Evolutionary conservation across 1,140 invertebrate genomes (phyloP).

Genomic region (Pseudomyrmex cubaensis): DNA sequence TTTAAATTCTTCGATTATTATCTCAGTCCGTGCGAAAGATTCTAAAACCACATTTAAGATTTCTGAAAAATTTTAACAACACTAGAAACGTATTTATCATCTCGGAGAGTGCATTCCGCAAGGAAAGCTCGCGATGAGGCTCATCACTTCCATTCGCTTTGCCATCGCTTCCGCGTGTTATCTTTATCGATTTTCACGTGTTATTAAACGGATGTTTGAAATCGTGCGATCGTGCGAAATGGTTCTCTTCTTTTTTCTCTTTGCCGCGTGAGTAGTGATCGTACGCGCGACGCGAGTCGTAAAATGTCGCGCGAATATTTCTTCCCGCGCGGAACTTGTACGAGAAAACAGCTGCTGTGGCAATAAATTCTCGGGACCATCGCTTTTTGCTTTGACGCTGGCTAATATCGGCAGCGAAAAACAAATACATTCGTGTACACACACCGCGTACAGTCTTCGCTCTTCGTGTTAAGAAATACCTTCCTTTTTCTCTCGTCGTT

Average conservation of each 20-base stretch:
- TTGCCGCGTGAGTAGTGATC: background rate
- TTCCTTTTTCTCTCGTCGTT: background rate
- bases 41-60: background rate
- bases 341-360: constrained; percentile 27
- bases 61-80: background rate
- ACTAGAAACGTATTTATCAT: background rate
- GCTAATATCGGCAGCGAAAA: constrained; percentile 16
- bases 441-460: background rate
- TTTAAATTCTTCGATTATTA: too few species aligned
- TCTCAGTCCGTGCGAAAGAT: background rate
- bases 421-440: constrained; percentile 45
- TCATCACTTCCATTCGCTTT: too few species aligned
- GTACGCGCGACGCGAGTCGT: background rate
- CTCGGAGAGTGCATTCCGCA: background rate
- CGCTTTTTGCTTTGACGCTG: background rate
- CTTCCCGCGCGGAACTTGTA: background rate
- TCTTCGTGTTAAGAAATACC: background rate
- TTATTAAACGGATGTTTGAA: background rate
- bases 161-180: background rate
- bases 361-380: constrained; percentile 33
- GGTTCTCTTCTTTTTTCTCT: background rate
- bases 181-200: background rate
- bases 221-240: background rate
- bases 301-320: background rate
- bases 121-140: too few species aligned